These are phyloP conservation scores for Temnothorax nylanderi DNA, from an alignment of 1,140 invertebrate species.

Conservation along the genomic window DNA sequence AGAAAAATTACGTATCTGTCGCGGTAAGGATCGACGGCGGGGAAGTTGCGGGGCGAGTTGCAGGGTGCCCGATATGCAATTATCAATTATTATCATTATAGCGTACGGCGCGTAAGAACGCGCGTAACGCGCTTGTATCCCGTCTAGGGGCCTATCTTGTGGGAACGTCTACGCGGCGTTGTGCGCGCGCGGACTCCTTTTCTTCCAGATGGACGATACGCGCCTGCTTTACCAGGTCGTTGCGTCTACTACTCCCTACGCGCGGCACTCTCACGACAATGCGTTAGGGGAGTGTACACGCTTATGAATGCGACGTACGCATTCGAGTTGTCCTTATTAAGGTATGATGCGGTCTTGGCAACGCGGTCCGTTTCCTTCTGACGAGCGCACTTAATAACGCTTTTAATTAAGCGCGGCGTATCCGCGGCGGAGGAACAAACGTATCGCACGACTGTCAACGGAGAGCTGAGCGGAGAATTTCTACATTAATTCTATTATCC, in stretches of 20 bases:
- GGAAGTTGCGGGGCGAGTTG: not conserved
- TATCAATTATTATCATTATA: conserved; percentile 38
- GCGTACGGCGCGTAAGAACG: conserved; percentile 20
- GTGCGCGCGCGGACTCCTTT: not conserved
- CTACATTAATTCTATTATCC: not conserved
- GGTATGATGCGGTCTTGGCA: conserved; percentile 11
- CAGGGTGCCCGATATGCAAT: conserved; percentile 24
- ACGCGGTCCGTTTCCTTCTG: conserved; percentile 27
- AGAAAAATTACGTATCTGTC: conserved; percentile 4
- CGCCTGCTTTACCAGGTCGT: conserved; percentile 22
- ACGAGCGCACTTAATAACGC: not conserved
- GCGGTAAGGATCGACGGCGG: not conserved
- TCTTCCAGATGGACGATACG: conserved; percentile 48
- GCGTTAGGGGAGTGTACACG: conserved; percentile 42
- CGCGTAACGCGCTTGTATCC: conserved; percentile 7
- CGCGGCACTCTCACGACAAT: conserved; percentile 39
- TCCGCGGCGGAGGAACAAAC: not conserved
- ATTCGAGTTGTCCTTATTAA: conserved; percentile 51
- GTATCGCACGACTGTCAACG: not conserved
- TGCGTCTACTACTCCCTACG: conserved; percentile 37
- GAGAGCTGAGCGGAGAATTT: not conserved
- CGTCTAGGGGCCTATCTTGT: conserved; percentile 22
- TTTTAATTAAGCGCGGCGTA: conserved; percentile 9
- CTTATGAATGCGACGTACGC: conserved; percentile 40
- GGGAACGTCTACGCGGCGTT: conserved; percentile 35